phyloP scores from a whole-genome alignment of 2,888 invertebrate genomes.

The Nymphalis polychloros region DNA sequence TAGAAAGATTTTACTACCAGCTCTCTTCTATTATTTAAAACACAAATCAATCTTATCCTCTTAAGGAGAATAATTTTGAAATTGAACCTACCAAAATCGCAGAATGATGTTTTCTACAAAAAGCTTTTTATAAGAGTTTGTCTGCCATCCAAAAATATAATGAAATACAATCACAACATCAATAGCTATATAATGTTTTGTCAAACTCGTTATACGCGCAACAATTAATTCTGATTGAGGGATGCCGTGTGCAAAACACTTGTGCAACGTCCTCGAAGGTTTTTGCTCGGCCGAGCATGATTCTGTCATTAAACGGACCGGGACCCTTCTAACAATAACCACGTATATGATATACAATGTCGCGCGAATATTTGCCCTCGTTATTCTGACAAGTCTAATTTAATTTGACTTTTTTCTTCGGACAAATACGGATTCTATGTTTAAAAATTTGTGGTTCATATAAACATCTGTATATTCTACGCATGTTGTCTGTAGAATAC shows the following conservation, averaged over 20 bases:
- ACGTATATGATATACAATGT: conserved; percentile 15
- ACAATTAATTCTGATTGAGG: conserved; percentile 57
- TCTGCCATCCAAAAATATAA: neutral
- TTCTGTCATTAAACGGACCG: conserved; percentile 44
- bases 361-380: conserved; percentile 12
- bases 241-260: conserved; percentile 51
- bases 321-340: conserved; percentile 49
- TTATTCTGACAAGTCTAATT: conserved; percentile 4
- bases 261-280: conserved; percentile 49
- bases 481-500: too few relatives aligned
- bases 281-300: conserved; percentile 61
- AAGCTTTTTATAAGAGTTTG: neutral
- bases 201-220: conserved; percentile 28
- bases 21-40: too few relatives aligned
- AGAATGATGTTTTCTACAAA: too few relatives aligned
- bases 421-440: too few relatives aligned
- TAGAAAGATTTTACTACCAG: too few relatives aligned
- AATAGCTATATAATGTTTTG: conserved; percentile 15
- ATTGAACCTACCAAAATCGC: too few relatives aligned
- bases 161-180: conserved; percentile 2
- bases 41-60: too few relatives aligned
- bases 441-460: too few relatives aligned
- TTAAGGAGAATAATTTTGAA: too few relatives aligned
- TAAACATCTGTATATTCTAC: too few relatives aligned
- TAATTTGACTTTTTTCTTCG: neutral